Evolutionary conservation across 2,797 vertebrate genomes (phyloP).

Genomic region (Siniperca obscura): DNA sequence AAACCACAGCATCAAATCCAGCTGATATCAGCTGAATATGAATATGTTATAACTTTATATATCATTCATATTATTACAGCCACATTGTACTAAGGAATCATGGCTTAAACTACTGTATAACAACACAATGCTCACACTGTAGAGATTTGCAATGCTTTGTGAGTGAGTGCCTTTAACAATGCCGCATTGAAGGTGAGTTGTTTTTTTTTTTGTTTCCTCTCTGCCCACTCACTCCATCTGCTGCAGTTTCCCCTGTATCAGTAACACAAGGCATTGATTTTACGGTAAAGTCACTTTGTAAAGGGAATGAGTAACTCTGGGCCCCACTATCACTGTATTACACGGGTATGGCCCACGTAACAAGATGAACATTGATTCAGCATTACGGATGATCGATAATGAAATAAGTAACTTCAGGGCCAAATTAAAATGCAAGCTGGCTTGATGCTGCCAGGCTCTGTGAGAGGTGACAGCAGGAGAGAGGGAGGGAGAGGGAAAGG

Average conservation of each 20-base stretch:
- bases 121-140: slow-evolving; percentile 32
- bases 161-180: slow-evolving; percentile 51
- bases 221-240: slow-evolving; percentile 80
- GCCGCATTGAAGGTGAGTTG: slow-evolving; percentile 68
- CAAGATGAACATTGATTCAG: slow-evolving; percentile 99
- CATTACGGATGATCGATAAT: slow-evolving; percentile 99
- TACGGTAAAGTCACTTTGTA: slow-evolving; percentile 98
- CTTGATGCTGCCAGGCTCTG: slow-evolving; percentile 89
- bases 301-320: slow-evolving; percentile 96
- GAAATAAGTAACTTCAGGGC: slow-evolving; percentile 98
- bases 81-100: slow-evolving; percentile 9
- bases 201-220: slow-evolving; percentile 63
- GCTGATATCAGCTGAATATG: slow-evolving; percentile 18
- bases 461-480: slow-evolving; percentile 89
- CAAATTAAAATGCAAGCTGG: slow-evolving; percentile 98
- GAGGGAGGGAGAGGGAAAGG: slow-evolving; percentile 48
- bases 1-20: slow-evolving; percentile 23
- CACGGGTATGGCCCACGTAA: slow-evolving; percentile 97
- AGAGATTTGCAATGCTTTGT: slow-evolving; percentile 42
- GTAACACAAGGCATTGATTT: slow-evolving; percentile 97
- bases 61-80: slow-evolving; percentile 3
- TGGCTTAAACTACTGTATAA: slow-evolving; percentile 7
- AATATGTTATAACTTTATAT: slow-evolving; percentile 23
- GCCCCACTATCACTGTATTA: slow-evolving; percentile 97
- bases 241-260: slow-evolving; percentile 88